Evolutionary conservation across 1,140 invertebrate genomes (phyloP), one percentile per base, ranked within the genome.

Genomic region (Cydia fagiglandana): DNA sequence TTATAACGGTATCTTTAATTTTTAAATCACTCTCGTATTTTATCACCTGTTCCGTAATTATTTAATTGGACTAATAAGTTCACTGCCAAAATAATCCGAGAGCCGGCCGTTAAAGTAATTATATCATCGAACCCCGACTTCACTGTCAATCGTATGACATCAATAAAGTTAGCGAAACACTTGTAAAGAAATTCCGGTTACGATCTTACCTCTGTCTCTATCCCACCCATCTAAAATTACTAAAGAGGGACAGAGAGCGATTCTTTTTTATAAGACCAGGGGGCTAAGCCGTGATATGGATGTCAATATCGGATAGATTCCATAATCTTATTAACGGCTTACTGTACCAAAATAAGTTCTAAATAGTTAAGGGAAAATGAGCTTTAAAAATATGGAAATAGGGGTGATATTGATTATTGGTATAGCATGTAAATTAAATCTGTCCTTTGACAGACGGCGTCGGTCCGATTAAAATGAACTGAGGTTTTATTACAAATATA

Each of bases 261-360:
- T n/a, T 17, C 13, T 70, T 70, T 53, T 53, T 53, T 53, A 53
- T 53, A 53, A 53, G n/a, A 53, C 50, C 50, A 12, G 50, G 50
- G 50, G 24, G 34, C 64, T 70, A n/a, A 53, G 34, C 66, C n/a
- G 15, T 70, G 66, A 70, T 70, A 38, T 70, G 66, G 34, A 70
- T 70, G 66, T 70, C 66, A 70, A 70, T 70, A 70, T 70, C 38
- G 34, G 34, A 70, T 70, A 70, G 20, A 38, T 38, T 81, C 77
- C 82, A 80, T 87, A 86, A 87, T 87, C 77, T 86, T 84, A 87
- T 87, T 87, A 87, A 81, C 81, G 79, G 83, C 79, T 87, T 87
- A 87, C n/a, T 74, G 56, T 68, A 66, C 80, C 80, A 73, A 79
- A 80, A 17, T 78, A 79, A 78, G 45, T 41, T 10, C n/a, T 68